A percentile compares a stretch with the other conserved stretches of the same genome.
Conservation (phyloP, 2,113 vertebrate genomes). For the Pogona vitticeps region DNA sequence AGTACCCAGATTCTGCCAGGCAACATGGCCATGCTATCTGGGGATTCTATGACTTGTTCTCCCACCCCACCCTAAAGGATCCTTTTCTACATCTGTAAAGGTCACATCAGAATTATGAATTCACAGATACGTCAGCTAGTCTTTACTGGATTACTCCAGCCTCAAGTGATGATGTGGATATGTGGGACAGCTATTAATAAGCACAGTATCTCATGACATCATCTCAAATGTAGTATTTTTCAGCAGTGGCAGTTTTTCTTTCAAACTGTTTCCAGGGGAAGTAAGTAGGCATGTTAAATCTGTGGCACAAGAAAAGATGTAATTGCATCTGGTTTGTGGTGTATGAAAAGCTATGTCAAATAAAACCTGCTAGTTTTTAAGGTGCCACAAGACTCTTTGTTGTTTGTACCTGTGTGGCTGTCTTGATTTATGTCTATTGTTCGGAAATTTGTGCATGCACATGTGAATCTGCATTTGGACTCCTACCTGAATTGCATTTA, state of each 20-base stretch:
- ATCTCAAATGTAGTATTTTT: not conserved
- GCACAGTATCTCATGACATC: too few relatives aligned
- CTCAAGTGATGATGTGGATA: not conserved
- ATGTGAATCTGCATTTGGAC: not conserved
- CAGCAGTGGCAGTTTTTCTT: not conserved
- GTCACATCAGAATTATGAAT: not conserved
- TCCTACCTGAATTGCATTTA: not conserved
- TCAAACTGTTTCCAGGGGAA: not conserved
- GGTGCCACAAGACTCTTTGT: not conserved
- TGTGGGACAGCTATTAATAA: slow-evolving; percentile 11
- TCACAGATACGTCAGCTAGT: not conserved
- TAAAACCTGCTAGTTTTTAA: not conserved
- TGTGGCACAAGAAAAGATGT: not conserved
- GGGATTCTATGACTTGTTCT: too few relatives aligned
- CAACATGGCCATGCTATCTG: too few relatives aligned
- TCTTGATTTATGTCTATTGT: not conserved
- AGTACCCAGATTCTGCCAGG: too few relatives aligned
- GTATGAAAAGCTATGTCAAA: not conserved
- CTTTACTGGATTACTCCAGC: not conserved
- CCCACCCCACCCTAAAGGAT: too few relatives aligned
- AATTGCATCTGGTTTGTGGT: not conserved
- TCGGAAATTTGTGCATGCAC: not conserved
- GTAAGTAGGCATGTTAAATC: not conserved
- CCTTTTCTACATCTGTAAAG: too few relatives aligned
- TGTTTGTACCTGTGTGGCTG: not conserved